Evolutionary conservation across 2,797 vertebrate species (phyloP).

Genomic region (Scomberomorus guttatus): DNA sequence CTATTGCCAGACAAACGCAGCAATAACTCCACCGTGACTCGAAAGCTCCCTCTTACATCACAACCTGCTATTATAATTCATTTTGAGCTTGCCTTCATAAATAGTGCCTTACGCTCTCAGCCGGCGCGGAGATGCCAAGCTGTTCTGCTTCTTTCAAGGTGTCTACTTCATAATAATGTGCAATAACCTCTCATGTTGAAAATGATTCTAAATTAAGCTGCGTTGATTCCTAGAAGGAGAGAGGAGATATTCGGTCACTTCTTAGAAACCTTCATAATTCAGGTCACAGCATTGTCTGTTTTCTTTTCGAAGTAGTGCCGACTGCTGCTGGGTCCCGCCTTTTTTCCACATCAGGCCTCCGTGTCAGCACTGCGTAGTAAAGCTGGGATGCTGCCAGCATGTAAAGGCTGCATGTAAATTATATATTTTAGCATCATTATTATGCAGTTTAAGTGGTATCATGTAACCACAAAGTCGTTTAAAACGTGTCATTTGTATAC

Average conservation of each 20-base stretch:
- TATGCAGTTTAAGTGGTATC: slow-evolving; percentile 28
- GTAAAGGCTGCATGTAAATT: slow-evolving; percentile 17
- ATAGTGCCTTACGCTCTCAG: neutral
- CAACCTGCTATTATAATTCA: slow-evolving; percentile 12
- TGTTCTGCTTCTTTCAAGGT: slow-evolving; percentile 22
- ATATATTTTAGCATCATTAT: slow-evolving; percentile 22
- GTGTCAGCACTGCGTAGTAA: neutral
- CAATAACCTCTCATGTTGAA: slow-evolving; percentile 12
- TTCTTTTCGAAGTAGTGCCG: slow-evolving; percentile 31
- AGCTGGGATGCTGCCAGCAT: slow-evolving; percentile 15
- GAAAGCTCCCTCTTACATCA: slow-evolving; percentile 16
- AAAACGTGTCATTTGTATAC: slow-evolving; percentile 8
- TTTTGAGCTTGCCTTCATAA: slow-evolving; percentile 10
- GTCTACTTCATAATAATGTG: slow-evolving; percentile 8
- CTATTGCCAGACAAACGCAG: slow-evolving; percentile 11
- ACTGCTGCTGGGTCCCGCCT: neutral
- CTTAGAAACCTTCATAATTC: slow-evolving; percentile 48
- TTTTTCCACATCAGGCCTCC: slow-evolving; percentile 2
- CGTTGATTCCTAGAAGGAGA: slow-evolving; percentile 42
- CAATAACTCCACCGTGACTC: slow-evolving; percentile 16
- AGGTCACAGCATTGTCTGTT: slow-evolving; percentile 40
- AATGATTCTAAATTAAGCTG: slow-evolving; percentile 46
- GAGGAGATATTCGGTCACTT: slow-evolving; percentile 34
- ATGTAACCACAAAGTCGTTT: slow-evolving; percentile 9
- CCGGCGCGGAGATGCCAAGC: slow-evolving; percentile 9